Base-by-base conservation (phyloP, 2,888 invertebrate genomes). In the Serripes groenlandicus region DNA sequence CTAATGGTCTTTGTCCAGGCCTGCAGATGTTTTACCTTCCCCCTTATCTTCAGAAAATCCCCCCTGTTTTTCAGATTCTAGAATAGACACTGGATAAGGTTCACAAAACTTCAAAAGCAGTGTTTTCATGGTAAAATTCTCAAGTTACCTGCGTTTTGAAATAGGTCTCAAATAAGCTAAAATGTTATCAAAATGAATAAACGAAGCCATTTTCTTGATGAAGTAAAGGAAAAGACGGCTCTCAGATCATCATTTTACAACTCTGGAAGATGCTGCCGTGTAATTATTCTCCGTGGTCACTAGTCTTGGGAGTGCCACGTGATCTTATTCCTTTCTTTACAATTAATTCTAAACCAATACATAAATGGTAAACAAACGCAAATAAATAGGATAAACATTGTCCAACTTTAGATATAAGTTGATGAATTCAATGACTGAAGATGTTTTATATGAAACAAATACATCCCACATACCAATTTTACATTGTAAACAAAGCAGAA, bases 131-230 rank as follows among this genome's bases (percentile, higher is more conserved):
- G 26, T 28, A 28, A 52, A 52, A 28, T 54, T 9, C n/a, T 26
- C 23, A 28, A 28, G 3, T 64, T 75, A 80, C 80, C 80, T 42
- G 32, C 26, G 32, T 54, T 34, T 75, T 26, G 26, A 9, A n/a
- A 75, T 28, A 4, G 79, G 79, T 15, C 68, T 74, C 4, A 74
- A 26, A 71, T 70, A 79, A 23, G 79, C 70, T 35, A 79, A 35
- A 23, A 79, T 64, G 35, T 70, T 75, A 15, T 79, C 70, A 70
- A 75, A 75, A 23, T 70, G 60, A 26, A 79, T 70, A 23, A 62
- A 79, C 1, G 78, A 74, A 21, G 79, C 56, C 79, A 79, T 79
- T 37, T 32, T 52, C 11, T 3, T 11, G 4, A 15, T 30, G 3
- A 35, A 64, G 7, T 35, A 15, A 21, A 30, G 9, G n/a, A n/a